Evolutionary conservation across 1,140 invertebrate genomes (phyloP).

Genomic region (Euwallacea similis): DNA sequence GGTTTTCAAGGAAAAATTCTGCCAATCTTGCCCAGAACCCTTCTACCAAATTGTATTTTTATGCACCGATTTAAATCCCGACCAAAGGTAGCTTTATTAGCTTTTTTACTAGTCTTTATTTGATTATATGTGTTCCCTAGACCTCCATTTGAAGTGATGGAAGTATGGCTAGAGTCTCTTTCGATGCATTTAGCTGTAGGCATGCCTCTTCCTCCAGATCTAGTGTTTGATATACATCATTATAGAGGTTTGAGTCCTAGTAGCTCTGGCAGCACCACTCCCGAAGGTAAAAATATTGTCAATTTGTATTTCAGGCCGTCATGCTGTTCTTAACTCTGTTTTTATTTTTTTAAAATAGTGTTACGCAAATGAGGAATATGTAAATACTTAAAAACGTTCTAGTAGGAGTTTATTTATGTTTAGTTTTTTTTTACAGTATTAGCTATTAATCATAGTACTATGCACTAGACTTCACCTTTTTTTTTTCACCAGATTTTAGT

Average conservation of each 20-base stretch:
- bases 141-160: slow-evolving; percentile 83
- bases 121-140: slow-evolving; percentile 54
- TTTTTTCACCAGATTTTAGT: too few species aligned
- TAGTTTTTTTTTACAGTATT: not conserved
- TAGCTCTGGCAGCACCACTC: slow-evolving; percentile 64
- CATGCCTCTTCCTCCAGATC: slow-evolving; percentile 64
- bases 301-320: not conserved
- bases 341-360: slow-evolving; percentile 3
- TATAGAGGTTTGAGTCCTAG: slow-evolving; percentile 65
- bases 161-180: slow-evolving; percentile 78
- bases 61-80: slow-evolving; percentile 86
- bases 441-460: too few species aligned
- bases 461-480: too few species aligned
- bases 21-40: slow-evolving; percentile 80
- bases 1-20: slow-evolving; percentile 86
- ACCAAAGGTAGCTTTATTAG: slow-evolving; percentile 50
- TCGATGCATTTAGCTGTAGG: slow-evolving; percentile 70
- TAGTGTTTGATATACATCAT: slow-evolving; percentile 75
- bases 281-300: slow-evolving; percentile 49
- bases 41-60: slow-evolving; percentile 87
- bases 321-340: not conserved
- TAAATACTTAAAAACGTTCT: not conserved
- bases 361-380: not conserved
- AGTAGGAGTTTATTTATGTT: not conserved
- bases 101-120: slow-evolving; percentile 4